Evolutionary conservation across 37 sponge, comb jelly and placozoan genomes (phyloP).

Genomic region (Axinella damicornis): DNA sequence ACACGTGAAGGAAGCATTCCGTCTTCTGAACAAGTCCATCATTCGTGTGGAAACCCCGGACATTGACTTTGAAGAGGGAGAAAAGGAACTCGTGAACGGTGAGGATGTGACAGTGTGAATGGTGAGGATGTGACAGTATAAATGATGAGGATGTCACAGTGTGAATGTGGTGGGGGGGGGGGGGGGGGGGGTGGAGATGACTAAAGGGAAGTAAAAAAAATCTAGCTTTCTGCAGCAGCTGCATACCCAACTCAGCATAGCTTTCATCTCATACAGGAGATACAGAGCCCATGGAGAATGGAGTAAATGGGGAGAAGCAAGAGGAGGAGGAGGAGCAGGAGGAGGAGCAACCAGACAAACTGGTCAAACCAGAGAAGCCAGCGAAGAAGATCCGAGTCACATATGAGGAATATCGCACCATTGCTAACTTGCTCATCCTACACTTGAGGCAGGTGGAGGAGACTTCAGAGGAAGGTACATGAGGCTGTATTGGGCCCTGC

Average conservation of each 20-base stretch:
- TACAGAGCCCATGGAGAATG: slow-evolving; percentile 23
- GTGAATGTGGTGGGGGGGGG: background rate
- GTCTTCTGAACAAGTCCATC: slow-evolving; percentile 95
- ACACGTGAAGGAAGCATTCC: slow-evolving; percentile 97
- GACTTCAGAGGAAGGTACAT: slow-evolving; percentile 23
- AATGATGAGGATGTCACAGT: background rate
- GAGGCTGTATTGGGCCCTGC: background rate
- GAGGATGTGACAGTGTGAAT: too few relatives aligned
- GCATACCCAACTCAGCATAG: background rate
- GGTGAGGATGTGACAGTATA: slow-evolving; percentile 26
- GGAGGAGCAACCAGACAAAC: slow-evolving; percentile 15
- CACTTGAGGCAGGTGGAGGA: slow-evolving; percentile 92
- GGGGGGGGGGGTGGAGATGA: background rate
- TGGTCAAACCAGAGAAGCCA: slow-evolving; percentile 20
- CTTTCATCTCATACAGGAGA: background rate
- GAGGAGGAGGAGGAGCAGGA: background rate
- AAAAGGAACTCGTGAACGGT: slow-evolving; percentile 13
- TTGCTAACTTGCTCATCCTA: slow-evolving; percentile 91
- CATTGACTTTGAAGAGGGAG: slow-evolving; percentile 90
- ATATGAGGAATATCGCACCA: slow-evolving; percentile 93
- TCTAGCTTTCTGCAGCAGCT: too few relatives aligned
- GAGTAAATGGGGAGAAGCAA: slow-evolving; percentile 4
- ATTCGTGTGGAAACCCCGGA: slow-evolving; percentile 98
- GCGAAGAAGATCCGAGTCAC: slow-evolving; percentile 78
- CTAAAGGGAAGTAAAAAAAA: background rate